Evolutionary conservation across 2,888 invertebrate genomes (phyloP).

Genomic region (Onthophagus sagittarius): DNA sequence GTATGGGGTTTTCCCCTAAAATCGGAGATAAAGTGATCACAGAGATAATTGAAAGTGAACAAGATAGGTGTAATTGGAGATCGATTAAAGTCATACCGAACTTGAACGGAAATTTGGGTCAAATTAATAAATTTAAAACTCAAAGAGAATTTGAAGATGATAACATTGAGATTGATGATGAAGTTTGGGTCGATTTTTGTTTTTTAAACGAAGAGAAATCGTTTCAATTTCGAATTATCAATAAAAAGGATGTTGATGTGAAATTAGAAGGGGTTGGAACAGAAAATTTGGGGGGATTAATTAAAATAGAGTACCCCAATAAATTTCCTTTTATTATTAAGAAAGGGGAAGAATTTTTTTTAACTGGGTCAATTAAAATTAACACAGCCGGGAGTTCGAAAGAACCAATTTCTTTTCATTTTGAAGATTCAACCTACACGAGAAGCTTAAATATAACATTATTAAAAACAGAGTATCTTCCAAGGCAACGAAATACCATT

Average conservation of each 20-base stretch:
- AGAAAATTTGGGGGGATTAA: slow-evolving; percentile 49
- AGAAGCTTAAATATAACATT: slow-evolving; percentile 17
- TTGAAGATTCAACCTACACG: slow-evolving; percentile 56
- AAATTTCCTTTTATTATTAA: slow-evolving; percentile 17
- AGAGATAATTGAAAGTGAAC: slow-evolving; percentile 71
- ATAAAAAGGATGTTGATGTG: slow-evolving; percentile 47
- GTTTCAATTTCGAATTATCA: slow-evolving; percentile 50
- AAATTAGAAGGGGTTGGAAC: slow-evolving; percentile 53
- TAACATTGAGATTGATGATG: slow-evolving; percentile 55
- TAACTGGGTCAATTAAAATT: slow-evolving; percentile 48
- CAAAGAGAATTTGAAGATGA: slow-evolving; percentile 29
- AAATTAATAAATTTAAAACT: slow-evolving; percentile 14
- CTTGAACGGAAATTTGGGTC: slow-evolving; percentile 22
- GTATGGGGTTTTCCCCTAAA: slow-evolving; percentile 53
- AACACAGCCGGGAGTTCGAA: slow-evolving; percentile 52
- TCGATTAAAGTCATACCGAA: slow-evolving; percentile 52
- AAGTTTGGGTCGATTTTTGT: slow-evolving; percentile 45
- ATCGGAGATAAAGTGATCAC: slow-evolving; percentile 61
- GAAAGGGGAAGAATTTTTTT: slow-evolving; percentile 36
- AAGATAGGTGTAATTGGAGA: slow-evolving; percentile 56
- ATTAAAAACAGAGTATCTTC: slow-evolving; percentile 15
- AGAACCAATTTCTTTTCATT: slow-evolving; percentile 60
- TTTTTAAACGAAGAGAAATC: slow-evolving; percentile 47
- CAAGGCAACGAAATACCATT: slow-evolving; percentile 2
- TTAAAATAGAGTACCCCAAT: slow-evolving; percentile 44